A percentile compares a stretch with the other conserved stretches of the same genome.
Conservation (phyloP, 2,113 vertebrate species). For the Scolopax mira region DNA sequence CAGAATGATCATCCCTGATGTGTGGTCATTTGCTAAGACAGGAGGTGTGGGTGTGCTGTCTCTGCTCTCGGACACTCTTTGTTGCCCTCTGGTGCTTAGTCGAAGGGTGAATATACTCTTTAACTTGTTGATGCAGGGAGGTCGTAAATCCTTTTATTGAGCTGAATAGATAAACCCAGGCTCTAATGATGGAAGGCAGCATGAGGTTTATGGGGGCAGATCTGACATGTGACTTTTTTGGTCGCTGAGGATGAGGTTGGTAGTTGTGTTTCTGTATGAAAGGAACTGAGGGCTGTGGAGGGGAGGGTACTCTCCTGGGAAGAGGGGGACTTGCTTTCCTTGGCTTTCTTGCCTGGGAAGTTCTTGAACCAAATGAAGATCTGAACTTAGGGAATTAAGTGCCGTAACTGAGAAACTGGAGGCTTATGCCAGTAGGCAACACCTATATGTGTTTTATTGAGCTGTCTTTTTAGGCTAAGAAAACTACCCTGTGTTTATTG, state of each 20-base stretch:
- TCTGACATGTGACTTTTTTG: neutral
- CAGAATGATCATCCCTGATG: neutral
- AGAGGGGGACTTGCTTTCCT: neutral
- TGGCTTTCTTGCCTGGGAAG: neutral
- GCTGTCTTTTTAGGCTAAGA: neutral
- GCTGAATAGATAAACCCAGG: neutral
- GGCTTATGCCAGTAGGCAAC: neutral
- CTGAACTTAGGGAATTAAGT: neutral
- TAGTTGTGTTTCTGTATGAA: neutral
- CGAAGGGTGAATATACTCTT: neutral
- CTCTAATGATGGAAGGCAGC: neutral
- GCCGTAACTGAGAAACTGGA: neutral
- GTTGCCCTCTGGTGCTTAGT: neutral
- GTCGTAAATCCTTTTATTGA: neutral
- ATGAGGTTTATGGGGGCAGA: neutral
- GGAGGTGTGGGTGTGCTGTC: rapidly evolving
- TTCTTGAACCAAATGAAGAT: neutral
- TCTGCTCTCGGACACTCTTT: neutral
- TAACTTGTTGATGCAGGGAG: neutral
- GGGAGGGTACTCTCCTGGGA: neutral
- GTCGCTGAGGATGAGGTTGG: neutral
- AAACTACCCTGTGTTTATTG: neutral
- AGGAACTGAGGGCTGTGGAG: neutral
- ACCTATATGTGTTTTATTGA: neutral
- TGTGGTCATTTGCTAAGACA: neutral